Evolutionary conservation across 2,113 vertebrate genomes (phyloP).

Genomic region (Lanius ludovicianus): DNA sequence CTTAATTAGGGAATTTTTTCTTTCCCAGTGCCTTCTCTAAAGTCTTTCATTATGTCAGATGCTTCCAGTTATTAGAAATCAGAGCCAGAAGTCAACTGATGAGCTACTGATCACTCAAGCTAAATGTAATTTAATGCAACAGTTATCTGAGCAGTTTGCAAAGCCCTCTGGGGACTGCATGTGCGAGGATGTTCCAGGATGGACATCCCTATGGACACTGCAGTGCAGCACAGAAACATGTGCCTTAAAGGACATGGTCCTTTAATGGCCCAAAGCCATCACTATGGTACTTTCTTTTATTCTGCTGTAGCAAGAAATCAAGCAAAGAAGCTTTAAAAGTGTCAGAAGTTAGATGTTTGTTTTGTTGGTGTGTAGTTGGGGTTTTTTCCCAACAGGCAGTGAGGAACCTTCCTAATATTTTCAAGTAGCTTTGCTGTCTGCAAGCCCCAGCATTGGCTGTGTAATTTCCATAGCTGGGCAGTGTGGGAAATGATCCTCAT

Average conservation of each 20-base stretch:
- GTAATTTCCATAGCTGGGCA: not conserved
- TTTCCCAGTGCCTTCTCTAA: not conserved
- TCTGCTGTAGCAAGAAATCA: not conserved
- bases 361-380: not conserved
- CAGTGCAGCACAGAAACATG: not conserved
- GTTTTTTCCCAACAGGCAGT: not conserved
- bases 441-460: not conserved
- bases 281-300: not conserved
- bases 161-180: not conserved
- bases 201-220: not conserved
- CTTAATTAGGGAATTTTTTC: conserved; percentile 15
- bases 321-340: not conserved
- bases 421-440: not conserved
- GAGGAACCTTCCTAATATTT: not conserved
- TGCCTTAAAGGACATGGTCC: not conserved
- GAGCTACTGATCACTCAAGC: not conserved
- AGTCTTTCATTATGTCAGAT: not conserved
- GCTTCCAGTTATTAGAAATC: conserved; percentile 10
- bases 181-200: not conserved
- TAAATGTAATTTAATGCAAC: conserved; percentile 13
- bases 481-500: not conserved
- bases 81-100: conserved; percentile 10
- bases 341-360: not conserved
- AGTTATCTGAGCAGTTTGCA: not conserved
- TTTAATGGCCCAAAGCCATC: not conserved